A percentile compares a stretch with the other conserved stretches of the same genome.
Evolutionary conservation across 2,888 invertebrate genomes (phyloP).

Genomic region (Hyposoter didymator): DNA sequence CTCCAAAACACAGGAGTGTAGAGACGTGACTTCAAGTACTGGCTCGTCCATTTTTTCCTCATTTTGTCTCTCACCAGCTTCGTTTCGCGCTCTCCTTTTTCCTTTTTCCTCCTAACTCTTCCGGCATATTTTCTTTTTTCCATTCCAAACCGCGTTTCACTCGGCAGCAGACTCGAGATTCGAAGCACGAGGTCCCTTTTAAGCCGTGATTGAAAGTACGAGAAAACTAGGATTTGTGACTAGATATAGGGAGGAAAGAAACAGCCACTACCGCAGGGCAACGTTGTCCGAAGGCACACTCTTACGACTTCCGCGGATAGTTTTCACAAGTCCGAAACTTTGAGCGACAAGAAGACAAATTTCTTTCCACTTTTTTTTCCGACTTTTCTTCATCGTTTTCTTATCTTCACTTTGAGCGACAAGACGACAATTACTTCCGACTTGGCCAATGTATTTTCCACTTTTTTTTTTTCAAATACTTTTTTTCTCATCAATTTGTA

Average conservation of each 20-base stretch:
- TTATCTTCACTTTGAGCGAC: neutral
- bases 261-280: neutral
- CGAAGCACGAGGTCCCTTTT: conserved; percentile 30
- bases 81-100: conserved; percentile 27
- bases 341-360: neutral
- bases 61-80: conserved; percentile 29
- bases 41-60: conserved; percentile 29
- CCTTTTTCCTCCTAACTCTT: conserved; percentile 44
- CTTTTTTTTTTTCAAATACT: neutral
- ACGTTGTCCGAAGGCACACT: conserved; percentile 13
- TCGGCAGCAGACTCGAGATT: neutral
- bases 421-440: neutral
- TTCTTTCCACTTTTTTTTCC: neutral
- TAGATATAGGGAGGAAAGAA: neutral
- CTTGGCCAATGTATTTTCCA: neutral
- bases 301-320: conserved; percentile 9
- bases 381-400: neutral
- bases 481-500: neutral
- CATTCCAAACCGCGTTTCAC: conserved; percentile 13
- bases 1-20: neutral
- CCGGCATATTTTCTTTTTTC: conserved; percentile 21
- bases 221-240: conserved; percentile 5
- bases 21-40: conserved; percentile 38
- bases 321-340: neutral
- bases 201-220: conserved; percentile 46